phyloP scores from a whole-genome alignment of 2,113 vertebrate genomes.

The Hucho hucho region DNA sequence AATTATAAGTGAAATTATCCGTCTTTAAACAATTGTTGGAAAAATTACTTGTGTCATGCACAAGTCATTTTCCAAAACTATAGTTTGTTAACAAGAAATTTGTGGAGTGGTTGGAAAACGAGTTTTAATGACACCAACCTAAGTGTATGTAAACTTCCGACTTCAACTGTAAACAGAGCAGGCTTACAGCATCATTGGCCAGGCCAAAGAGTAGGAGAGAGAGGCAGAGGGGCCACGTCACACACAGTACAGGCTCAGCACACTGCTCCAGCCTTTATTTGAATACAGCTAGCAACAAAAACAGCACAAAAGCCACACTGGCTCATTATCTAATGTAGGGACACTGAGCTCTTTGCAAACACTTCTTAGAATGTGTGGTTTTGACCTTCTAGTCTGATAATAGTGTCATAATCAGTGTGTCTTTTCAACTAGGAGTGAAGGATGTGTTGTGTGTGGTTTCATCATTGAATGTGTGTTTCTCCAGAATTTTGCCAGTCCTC shows the following conservation, averaged over 20 bases:
- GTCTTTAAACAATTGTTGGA: no score
- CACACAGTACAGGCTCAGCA: background rate
- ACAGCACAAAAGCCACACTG: background rate
- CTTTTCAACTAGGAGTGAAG: background rate
- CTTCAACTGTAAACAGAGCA: background rate
- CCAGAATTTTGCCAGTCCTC: conserved; percentile 4
- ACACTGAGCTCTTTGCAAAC: background rate
- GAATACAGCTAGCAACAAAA: conserved; percentile 9
- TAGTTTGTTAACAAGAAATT: no score
- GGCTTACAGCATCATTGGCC: background rate
- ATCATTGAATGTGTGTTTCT: background rate
- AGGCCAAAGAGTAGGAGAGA: background rate
- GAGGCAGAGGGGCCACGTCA: no score
- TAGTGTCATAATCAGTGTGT: background rate
- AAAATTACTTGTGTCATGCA: no score
- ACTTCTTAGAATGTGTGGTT: background rate
- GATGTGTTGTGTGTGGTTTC: background rate
- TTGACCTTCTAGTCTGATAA: no score
- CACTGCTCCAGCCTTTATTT: conserved; percentile 15
- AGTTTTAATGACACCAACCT: no score
- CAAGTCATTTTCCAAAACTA: no score
- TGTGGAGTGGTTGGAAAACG: no score
- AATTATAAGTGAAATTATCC: no score
- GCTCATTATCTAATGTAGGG: background rate
- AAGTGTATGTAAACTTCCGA: no score